Conservation (phyloP, 2,888 invertebrate species). For the Cremastinae sp. region DNA sequence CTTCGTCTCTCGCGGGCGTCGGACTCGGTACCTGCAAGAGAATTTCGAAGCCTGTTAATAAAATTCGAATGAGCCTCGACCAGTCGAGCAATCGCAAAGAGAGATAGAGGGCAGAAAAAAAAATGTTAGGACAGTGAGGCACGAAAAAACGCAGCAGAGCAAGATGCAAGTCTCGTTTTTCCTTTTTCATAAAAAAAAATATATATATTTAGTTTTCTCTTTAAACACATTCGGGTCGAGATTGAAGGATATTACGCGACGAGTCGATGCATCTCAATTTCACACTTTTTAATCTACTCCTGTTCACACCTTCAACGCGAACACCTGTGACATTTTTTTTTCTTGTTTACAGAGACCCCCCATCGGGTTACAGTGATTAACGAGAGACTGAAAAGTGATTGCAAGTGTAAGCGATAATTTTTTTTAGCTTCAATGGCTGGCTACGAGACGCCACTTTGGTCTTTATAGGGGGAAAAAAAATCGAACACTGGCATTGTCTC, state of each 20-base stretch:
- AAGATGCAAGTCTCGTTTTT: constrained; percentile 37
- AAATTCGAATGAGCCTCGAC: constrained; percentile 19
- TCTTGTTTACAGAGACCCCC: background rate
- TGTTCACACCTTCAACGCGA: constrained; percentile 39
- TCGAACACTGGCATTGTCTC: constrained; percentile 24
- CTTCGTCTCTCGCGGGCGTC: constrained; percentile 78
- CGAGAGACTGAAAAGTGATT: constrained; percentile 22
- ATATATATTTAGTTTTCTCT: constrained; percentile 8
- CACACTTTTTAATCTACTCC: constrained; percentile 18
- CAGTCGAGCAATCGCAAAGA: constrained; percentile 5
- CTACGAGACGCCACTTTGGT: constrained; percentile 23
- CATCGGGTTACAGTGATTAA: background rate
- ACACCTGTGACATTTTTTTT: background rate
- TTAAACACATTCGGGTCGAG: background rate
- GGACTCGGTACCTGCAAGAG: constrained; percentile 76
- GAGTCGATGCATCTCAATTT: constrained; percentile 41
- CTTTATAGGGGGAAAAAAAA: constrained; percentile 19
- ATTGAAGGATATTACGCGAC: constrained; percentile 7
- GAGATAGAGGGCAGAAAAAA: constrained; percentile 28
- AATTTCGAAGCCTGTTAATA: constrained; percentile 57
- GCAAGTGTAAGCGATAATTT: constrained; percentile 38
- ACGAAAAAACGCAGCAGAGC: constrained; percentile 35
- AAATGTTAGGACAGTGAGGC: constrained; percentile 33
- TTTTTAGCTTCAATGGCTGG: constrained; percentile 25
- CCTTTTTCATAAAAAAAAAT: constrained; percentile 4